A percentile compares a stretch with the other conserved stretches of the same genome.
Evolutionary conservation across 2,797 vertebrate genomes (phyloP).

Genomic region (Oryzias sinensis): DNA sequence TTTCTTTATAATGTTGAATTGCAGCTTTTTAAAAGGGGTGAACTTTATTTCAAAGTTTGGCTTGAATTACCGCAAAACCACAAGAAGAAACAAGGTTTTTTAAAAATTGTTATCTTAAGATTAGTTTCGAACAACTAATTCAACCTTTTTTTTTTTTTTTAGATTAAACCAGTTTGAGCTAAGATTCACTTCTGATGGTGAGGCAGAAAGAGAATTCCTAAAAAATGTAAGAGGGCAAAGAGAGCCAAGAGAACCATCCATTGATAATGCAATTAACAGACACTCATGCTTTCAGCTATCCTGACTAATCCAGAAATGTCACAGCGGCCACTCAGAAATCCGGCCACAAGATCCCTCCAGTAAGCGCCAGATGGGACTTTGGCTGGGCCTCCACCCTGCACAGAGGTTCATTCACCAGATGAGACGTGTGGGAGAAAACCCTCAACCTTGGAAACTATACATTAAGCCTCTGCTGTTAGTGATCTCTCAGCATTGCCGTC

Average conservation of each 20-base stretch:
- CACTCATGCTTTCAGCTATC: conserved; percentile 46
- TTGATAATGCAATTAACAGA: conserved; percentile 61
- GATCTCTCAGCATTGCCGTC: conserved; percentile 59
- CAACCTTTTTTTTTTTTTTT: too few species aligned
- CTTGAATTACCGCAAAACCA: too few species aligned
- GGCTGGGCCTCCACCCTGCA: conserved; percentile 1
- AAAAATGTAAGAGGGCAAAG: conserved; percentile 22
- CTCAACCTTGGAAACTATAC: conserved; percentile 56
- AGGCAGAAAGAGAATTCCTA: conserved; percentile 24
- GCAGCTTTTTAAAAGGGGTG: too few species aligned
- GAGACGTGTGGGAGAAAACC: conserved; percentile 56
- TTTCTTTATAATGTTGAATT: too few species aligned
- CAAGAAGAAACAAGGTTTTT: too few species aligned
- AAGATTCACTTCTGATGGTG: background rate
- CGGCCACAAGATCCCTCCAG: conserved; percentile 46
- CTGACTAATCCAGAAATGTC: conserved; percentile 65
- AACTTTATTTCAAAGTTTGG: too few species aligned
- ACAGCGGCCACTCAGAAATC: conserved; percentile 55
- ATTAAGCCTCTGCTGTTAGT: conserved; percentile 60
- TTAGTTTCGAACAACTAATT: too few species aligned
- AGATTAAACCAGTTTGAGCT: too few species aligned
- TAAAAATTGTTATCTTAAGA: too few species aligned
- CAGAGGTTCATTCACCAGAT: conserved; percentile 45
- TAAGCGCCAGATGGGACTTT: conserved; percentile 55
- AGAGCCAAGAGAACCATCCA: conserved; percentile 34